Percentiles rank a stretch among this genome's conserved stretches.
phyloP scores from a whole-genome alignment of 1,140 invertebrate species.

The Battus philenor region DNA sequence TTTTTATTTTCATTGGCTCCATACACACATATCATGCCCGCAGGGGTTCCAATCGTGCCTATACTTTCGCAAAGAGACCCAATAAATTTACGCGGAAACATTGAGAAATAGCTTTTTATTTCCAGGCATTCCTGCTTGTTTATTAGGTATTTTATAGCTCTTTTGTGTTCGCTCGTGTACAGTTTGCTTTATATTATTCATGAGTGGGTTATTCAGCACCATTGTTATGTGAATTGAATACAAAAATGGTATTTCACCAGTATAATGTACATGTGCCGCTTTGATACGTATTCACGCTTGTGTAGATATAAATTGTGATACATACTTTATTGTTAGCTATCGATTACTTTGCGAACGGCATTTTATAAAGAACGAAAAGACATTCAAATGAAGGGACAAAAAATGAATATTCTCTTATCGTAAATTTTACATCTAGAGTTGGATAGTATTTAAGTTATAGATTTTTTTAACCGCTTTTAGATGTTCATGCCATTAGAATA shows the following conservation, averaged over 20 bases:
- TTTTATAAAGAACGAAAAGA: too few relatives aligned
- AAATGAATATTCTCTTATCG: too few relatives aligned
- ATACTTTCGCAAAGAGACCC: conserved; percentile 43
- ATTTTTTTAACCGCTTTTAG: too few relatives aligned
- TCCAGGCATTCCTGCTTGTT: conserved; percentile 41
- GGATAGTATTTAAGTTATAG: too few relatives aligned
- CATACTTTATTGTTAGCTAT: conserved; percentile 1
- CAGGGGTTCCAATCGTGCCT: conserved; percentile 32
- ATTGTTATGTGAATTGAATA: conserved; percentile 20
- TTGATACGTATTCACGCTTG: conserved; percentile 3
- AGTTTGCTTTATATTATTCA: conserved; percentile 43
- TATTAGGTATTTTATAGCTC: conserved; percentile 41
- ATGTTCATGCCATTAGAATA: too few relatives aligned
- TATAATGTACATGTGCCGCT: conserved; percentile 6
- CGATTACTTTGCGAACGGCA: too few relatives aligned
- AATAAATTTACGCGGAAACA: conserved; percentile 46
- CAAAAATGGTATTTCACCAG: conserved; percentile 13
- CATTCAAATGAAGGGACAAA: too few relatives aligned
- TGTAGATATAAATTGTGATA: conserved; percentile 2
- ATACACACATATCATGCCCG: conserved; percentile 37
- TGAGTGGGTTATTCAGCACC: conserved; percentile 25
- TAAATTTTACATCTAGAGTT: too few relatives aligned
- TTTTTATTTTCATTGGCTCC: conserved; percentile 42
- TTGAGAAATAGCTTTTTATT: conserved; percentile 53
- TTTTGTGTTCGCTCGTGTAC: conserved; percentile 34